Evolutionary conservation across 1,140 invertebrate genomes (phyloP).

Genomic region (Drosophila parabipectinata): DNA sequence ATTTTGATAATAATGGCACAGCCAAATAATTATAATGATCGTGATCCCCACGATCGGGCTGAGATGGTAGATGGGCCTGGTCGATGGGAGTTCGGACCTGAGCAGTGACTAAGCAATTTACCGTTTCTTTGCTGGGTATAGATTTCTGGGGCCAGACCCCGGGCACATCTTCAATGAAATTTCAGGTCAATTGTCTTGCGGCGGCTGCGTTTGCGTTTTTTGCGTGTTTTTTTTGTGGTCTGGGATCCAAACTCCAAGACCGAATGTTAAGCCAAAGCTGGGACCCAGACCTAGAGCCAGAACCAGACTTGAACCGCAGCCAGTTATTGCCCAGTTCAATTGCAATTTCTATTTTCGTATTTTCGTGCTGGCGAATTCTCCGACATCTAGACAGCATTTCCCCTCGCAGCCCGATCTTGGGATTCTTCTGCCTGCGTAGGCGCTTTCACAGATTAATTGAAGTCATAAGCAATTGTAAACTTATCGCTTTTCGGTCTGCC

Average conservation of each 20-base stretch:
- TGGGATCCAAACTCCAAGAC: slow-evolving; percentile 33
- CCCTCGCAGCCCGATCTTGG: background rate
- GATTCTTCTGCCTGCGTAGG: slow-evolving; percentile 65
- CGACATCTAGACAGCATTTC: slow-evolving; percentile 17
- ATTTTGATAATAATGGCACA: slow-evolving; percentile 81
- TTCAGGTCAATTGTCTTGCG: slow-evolving; percentile 82
- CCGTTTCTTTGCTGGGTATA: slow-evolving; percentile 64
- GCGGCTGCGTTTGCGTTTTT: slow-evolving; percentile 47
- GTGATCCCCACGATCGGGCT: slow-evolving; percentile 67
- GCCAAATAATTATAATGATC: slow-evolving; percentile 81
- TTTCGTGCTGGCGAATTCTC: slow-evolving; percentile 51
- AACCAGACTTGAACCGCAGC: slow-evolving; percentile 41
- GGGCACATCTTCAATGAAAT: slow-evolving; percentile 76
- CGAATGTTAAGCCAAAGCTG: slow-evolving; percentile 35
- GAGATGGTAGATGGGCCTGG: slow-evolving; percentile 21
- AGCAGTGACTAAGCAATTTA: slow-evolving; percentile 79
- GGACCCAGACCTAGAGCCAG: slow-evolving; percentile 13
- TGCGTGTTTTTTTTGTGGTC: slow-evolving; percentile 30
- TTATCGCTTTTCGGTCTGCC: slow-evolving; percentile 67
- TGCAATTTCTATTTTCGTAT: slow-evolving; percentile 64
- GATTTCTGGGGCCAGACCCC: slow-evolving; percentile 49
- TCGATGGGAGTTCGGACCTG: slow-evolving; percentile 36
- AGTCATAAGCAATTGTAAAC: slow-evolving; percentile 83
- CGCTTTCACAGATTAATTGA: slow-evolving; percentile 83
- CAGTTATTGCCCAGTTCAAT: slow-evolving; percentile 43